Evolutionary conservation across 2,113 vertebrate genomes (phyloP), one percentile per base, ranked within the genome.

Genomic region (Callipepla squamata): DNA sequence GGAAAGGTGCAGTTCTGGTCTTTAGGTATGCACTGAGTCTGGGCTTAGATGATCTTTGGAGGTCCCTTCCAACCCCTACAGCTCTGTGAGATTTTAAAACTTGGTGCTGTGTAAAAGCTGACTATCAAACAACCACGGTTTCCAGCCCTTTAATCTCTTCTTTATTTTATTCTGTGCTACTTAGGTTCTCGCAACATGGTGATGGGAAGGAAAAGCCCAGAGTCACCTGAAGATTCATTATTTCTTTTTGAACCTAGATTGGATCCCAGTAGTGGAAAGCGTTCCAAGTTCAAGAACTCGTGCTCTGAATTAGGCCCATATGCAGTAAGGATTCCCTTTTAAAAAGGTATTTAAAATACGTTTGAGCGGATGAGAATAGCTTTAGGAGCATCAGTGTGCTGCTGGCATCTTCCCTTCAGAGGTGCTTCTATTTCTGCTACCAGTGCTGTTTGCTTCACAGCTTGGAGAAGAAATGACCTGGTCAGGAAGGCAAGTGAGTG

Each of bases 121-220:
- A 19, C 36, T 57, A 44, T 25, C 25, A 23, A 69, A 25, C 28
- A 4, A 5, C 8, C 1, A 0, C 40, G 22, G 36, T 42, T 87
- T 45, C 13, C 62, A 84, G 77, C 40, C 44, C 45, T 69, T 80
- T 55, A 81, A 76, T 66, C 7, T 87, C 67, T 53, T 58, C 3
- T 19, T 57, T 59, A 57, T 57, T 85, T 85, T n/a, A 55, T 78
- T 58, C 76, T 81, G 51, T n/a, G 7, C 73, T 63, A 4, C 47
- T 73, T 11, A 70, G 65, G 65, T 74, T 80, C 68, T 95, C 88
- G 69, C 47, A 63, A 6, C 38, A 32, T 36, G 80, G 65, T 89
- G 90, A 65, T 51, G 68, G 74, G 73, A 90, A 83, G 73, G 80
- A 70, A 75, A 77, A 89, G 70, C 72, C 66, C n/a, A 92, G 68